These are phyloP conservation scores for Falco biarmicus DNA, from an alignment of 2,797 vertebrate species.

Conservation along the genomic window DNA sequence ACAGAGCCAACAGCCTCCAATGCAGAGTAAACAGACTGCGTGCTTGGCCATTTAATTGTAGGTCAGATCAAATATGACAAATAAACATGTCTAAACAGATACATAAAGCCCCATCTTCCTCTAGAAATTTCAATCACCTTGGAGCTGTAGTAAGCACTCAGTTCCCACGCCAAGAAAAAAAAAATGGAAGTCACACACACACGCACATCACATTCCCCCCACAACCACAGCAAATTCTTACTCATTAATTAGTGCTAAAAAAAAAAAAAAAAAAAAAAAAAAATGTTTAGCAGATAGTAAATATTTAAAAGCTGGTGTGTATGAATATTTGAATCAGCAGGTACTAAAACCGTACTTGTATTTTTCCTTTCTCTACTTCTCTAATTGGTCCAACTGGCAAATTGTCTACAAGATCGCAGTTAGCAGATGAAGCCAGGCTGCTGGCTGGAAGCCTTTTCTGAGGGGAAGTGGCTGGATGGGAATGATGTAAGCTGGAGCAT, in stretches of 20 bases:
- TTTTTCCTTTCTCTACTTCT: conserved; percentile 37
- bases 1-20: background rate
- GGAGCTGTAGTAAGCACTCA: background rate
- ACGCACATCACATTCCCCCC: background rate
- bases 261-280: conserved; percentile 46
- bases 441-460: conserved; percentile 28
- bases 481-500: conserved; percentile 20
- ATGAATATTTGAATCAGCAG: conserved; percentile 64
- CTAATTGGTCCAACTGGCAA: conserved; percentile 40
- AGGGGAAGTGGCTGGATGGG: background rate
- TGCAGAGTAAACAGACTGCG: conserved; percentile 20
- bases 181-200: background rate
- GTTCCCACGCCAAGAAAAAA: background rate
- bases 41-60: conserved; percentile 33
- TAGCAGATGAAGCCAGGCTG: conserved; percentile 11
- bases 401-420: conserved; percentile 38
- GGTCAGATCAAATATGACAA: conserved; percentile 52
- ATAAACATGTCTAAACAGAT: conserved; percentile 45
- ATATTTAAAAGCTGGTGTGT: conserved; percentile 63
- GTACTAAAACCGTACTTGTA: conserved; percentile 21
- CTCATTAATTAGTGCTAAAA: conserved; percentile 58
- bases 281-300: conserved; percentile 55
- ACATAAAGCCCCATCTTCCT: background rate
- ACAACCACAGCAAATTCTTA: conserved; percentile 37
- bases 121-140: conserved; percentile 39